These are phyloP conservation scores for Cyrtodaria siliqua DNA, from an alignment of 2,888 invertebrate species.

Conservation along the genomic window DNA sequence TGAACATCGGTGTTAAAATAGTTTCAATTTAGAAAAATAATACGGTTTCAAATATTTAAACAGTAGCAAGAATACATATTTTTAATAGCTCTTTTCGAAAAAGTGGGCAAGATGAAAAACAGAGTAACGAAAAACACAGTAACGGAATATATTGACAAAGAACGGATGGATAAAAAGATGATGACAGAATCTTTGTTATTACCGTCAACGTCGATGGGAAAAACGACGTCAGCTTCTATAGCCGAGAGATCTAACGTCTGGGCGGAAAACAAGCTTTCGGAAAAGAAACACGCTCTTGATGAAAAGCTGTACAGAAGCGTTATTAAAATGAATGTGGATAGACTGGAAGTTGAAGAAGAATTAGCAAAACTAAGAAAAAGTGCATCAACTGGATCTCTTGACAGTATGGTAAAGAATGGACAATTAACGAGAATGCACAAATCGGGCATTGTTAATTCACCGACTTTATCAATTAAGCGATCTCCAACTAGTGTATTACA, in stretches of 20 bases:
- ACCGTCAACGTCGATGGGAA: constrained; percentile 34
- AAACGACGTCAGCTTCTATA: constrained; percentile 48
- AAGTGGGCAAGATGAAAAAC: no score
- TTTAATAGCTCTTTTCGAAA: no score
- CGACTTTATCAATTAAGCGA: background rate
- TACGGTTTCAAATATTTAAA: no score
- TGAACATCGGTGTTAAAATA: no score
- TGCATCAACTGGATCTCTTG: constrained; percentile 48
- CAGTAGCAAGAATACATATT: no score
- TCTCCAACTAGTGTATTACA: background rate
- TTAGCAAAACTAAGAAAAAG: constrained; percentile 49
- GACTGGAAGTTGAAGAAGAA: constrained; percentile 45
- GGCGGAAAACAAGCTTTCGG: constrained; percentile 47
- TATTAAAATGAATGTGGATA: constrained; percentile 50
- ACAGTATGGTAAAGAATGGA: constrained; percentile 5
- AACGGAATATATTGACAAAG: no score
- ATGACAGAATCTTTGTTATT: constrained; percentile 43
- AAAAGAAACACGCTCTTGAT: constrained; percentile 42
- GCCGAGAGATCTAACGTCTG: constrained; percentile 52
- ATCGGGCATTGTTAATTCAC: no score
- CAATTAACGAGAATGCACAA: background rate
- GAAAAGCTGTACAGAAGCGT: constrained; percentile 52
- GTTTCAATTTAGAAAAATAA: no score
- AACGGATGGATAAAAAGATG: background rate
- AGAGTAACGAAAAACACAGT: no score